Percentiles rank a stretch among this genome's conserved stretches.
These are phyloP conservation scores for Colletes latitarsis DNA, from an alignment of 1,140 invertebrate genomes.

Conservation along the genomic window DNA sequence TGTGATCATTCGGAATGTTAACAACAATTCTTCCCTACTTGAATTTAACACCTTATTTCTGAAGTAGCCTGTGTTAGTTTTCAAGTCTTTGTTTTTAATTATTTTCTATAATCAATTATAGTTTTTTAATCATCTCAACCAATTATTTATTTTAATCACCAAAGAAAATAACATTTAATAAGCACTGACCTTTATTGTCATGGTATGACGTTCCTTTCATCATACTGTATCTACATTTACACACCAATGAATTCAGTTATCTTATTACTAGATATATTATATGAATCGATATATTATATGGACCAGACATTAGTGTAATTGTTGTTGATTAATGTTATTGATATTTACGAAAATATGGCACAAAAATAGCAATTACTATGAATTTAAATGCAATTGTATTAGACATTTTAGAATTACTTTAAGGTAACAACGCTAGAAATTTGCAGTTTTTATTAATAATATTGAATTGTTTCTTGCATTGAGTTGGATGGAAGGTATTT, in stretches of 20 bases:
- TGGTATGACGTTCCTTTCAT: constrained; percentile 46
- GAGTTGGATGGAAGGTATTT: neutral
- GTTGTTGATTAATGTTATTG: neutral
- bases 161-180: constrained; percentile 33
- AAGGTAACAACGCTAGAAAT: neutral
- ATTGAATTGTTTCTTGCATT: neutral
- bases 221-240: constrained; percentile 21
- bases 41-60: constrained; percentile 25
- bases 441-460: neutral
- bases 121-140: constrained; percentile 22
- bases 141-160: constrained; percentile 39
- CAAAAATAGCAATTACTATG: neutral
- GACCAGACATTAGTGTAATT: constrained; percentile 6
- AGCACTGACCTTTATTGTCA: constrained; percentile 2
- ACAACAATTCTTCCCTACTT: constrained; percentile 48
- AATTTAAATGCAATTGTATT: constrained; percentile 16
- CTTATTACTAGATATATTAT: neutral
- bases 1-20: constrained; percentile 54
- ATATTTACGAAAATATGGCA: constrained; percentile 5
- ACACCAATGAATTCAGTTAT: constrained; percentile 2
- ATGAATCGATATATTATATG: too few relatives aligned
- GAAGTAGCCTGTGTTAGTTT: constrained; percentile 11
- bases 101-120: constrained; percentile 3
- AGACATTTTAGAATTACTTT: neutral
- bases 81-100: constrained; percentile 7